Percentiles rank a stretch among this genome's conserved stretches.
Evolutionary conservation across 2,113 vertebrate species (phyloP).

Genomic region (Speoplatyrhinus poulsoni): DNA sequence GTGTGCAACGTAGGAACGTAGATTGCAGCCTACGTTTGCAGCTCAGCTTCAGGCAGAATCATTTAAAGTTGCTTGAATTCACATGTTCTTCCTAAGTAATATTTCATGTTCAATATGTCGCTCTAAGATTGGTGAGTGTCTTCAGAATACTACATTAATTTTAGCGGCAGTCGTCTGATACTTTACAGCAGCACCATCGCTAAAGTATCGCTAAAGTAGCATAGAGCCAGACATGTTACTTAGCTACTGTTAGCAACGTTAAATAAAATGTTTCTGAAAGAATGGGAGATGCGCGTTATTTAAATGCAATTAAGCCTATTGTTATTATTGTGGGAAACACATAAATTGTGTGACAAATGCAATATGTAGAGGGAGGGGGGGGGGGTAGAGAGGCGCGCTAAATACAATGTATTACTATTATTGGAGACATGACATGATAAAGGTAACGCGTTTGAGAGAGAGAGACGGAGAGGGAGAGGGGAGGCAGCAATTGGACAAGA

Average conservation of each 20-base stretch:
- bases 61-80: slow-evolving; percentile 20
- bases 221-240: neutral
- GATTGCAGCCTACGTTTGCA: neutral
- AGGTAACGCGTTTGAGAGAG: no score
- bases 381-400: no score
- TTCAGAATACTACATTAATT: neutral
- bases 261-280: neutral
- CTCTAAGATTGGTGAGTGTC: neutral
- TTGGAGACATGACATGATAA: no score
- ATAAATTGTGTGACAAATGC: no score
- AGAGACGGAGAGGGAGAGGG: no score
- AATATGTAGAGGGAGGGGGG: no score
- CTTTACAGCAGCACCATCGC: slow-evolving; percentile 3
- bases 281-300: neutral
- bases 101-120: neutral
- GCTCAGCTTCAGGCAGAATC: neutral
- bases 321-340: no score
- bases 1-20: slow-evolving; percentile 27
- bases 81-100: neutral
- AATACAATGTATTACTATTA: no score
- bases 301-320: no score
- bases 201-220: neutral
- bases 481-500: no score
- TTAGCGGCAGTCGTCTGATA: neutral
- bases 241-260: neutral